Base-by-base conservation (phyloP, 2,888 invertebrate genomes). In the Dorcus hopei region DNA sequence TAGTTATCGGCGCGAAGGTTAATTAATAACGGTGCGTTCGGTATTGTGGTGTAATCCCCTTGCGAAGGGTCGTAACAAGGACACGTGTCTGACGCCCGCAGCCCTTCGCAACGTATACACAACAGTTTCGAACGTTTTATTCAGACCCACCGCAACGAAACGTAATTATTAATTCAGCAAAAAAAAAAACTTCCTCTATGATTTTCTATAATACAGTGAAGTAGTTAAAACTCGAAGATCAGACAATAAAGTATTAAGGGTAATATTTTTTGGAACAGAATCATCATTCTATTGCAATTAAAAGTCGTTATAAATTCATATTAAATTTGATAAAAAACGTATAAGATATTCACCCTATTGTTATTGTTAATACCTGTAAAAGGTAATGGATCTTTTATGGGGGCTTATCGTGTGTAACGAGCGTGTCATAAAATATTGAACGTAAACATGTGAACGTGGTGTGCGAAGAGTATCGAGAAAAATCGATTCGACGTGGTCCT, bases 1-100 rank as follows among this genome's bases (percentile, higher is more conserved):
- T 71, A 67, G 67, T 69, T 70, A 70, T 71, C 70, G 65, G 70
- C 61, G 68, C 65, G 64, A 71, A 73, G 72, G 72, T 73, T 72
- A 73, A 73, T 73, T 72, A 73, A 72, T 73, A 70, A 72, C 69
- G 63, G 65, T 66, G 67, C 60, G 61, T 67, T 64, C 66, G 65
- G 67, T 68, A 68, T 69, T 67, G 68, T 63, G 67, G 67, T 62
- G 66, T 67, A 68, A 69, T 70, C 68, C 70, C 70, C 70, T 65
- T 63, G 62, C 62, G 61, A 62, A 65, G 68, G 66, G 68, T 64
- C 64, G 64, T 71, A 71, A 72, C 70, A 66, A 71, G 70, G 67
- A 67, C 72, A 72, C 72, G 71, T 72, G 72, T 70, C 71, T 65
- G 59, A 53, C 67, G 61, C 61, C 68, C 66, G 65, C 52, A 38